A percentile compares a stretch with the other conserved stretches of the same genome.
These are phyloP conservation scores for Probaryconus sp. DNA, from an alignment of 1,140 invertebrate species.

Conservation along the genomic window DNA sequence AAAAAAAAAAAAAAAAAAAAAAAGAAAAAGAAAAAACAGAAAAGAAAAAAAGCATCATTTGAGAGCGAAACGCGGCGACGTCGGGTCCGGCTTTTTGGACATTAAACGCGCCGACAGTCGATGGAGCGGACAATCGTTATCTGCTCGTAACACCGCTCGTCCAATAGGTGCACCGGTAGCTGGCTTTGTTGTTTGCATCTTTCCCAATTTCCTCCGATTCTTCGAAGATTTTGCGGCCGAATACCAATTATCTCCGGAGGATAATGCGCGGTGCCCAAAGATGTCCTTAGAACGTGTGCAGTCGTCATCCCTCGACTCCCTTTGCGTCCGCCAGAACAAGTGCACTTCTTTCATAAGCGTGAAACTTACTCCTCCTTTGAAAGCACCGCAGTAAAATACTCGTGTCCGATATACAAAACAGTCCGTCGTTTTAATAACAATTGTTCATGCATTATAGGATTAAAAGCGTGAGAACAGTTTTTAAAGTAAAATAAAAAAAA, in stretches of 20 bases:
- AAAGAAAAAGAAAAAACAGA: slow-evolving; percentile 2
- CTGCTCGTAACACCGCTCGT: slow-evolving; percentile 14
- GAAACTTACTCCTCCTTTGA: slow-evolving; percentile 4
- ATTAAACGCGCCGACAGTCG: slow-evolving; percentile 42
- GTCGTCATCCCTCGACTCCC: slow-evolving; percentile 20
- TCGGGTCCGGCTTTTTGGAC: slow-evolving; percentile 19
- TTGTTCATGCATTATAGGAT: too few species aligned
- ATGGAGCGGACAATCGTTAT: slow-evolving; percentile 54
- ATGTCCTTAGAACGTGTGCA: slow-evolving; percentile 34
- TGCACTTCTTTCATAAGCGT: slow-evolving; percentile 26
- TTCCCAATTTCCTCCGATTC: slow-evolving; percentile 28
- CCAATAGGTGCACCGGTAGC: slow-evolving; percentile 3
- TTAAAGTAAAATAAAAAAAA: too few species aligned
- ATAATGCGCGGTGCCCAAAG: slow-evolving; percentile 26
- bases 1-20: too few species aligned
- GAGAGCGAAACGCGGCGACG: neutral
- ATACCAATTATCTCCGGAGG: slow-evolving; percentile 49
- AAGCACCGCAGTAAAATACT: slow-evolving; percentile 17
- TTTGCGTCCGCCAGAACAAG: slow-evolving; percentile 40
- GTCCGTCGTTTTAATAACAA: too few species aligned
- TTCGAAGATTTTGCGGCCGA: slow-evolving; percentile 40
- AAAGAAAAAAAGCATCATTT: too few species aligned
- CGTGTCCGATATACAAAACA: too few species aligned
- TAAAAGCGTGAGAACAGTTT: too few species aligned
- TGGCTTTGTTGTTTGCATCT: slow-evolving; percentile 15